Evolutionary conservation across 2,888 invertebrate genomes (phyloP).

Genomic region (Stenichneumon culpator): DNA sequence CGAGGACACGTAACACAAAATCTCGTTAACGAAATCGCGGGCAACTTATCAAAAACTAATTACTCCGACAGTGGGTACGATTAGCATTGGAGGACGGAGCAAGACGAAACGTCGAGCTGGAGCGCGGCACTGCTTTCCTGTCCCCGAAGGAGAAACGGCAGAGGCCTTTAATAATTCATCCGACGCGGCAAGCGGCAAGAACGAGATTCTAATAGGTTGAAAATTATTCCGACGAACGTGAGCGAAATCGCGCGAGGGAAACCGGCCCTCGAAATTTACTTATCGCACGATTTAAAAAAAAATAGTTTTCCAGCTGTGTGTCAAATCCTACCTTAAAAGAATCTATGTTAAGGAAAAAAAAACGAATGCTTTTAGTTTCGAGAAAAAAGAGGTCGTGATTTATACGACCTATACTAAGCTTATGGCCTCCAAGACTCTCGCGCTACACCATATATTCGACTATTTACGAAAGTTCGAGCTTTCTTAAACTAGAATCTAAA

Average conservation of each 20-base stretch:
- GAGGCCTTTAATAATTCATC: conserved; percentile 55
- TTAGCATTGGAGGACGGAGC: conserved; percentile 42
- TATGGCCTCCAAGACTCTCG: background rate
- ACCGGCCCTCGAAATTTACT: background rate
- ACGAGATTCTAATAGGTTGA: conserved; percentile 57
- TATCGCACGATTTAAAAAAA: background rate
- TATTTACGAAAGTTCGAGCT: conserved; percentile 18
- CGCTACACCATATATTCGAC: conserved; percentile 5
- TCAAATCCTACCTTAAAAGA: background rate
- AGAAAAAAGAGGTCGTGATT: background rate
- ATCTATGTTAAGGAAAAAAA: too few relatives aligned
- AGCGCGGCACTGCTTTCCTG: conserved; percentile 17
- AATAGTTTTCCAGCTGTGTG: background rate
- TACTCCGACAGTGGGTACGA: conserved; percentile 38
- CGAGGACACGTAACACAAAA: conserved; percentile 17
- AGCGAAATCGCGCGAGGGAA: conserved; percentile 21
- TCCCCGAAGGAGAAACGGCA: conserved; percentile 27
- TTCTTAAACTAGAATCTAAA: background rate
- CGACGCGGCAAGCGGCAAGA: conserved; percentile 44
- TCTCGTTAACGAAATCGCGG: conserved; percentile 25
- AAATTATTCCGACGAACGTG: conserved; percentile 50
- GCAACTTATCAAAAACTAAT: conserved; percentile 48
- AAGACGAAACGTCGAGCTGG: conserved; percentile 30
- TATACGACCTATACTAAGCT: background rate
- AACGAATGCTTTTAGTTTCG: background rate